Conservation (phyloP, 2,797 vertebrate species). For the Thripadectes ignobilis region DNA sequence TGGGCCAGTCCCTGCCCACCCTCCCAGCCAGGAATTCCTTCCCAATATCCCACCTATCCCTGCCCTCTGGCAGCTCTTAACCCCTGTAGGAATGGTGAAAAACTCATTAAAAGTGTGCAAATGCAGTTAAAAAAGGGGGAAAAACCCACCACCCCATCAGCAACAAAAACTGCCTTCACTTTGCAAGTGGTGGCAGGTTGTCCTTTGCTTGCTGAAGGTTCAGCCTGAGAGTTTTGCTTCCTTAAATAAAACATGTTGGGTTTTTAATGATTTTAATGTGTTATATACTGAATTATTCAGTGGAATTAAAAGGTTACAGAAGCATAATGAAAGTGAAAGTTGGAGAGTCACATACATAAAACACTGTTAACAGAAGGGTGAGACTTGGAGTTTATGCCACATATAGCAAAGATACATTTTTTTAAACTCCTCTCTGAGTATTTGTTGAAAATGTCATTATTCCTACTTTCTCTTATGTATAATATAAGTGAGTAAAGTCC, state of each 20-base stretch:
- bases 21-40: background rate
- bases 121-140: background rate
- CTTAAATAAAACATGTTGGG: background rate
- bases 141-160: accelerated
- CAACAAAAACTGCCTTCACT: background rate
- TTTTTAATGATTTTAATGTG: background rate
- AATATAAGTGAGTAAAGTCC: background rate
- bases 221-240: background rate
- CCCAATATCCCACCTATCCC: background rate
- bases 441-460: background rate
- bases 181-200: background rate
- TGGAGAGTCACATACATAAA: background rate
- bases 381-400: background rate
- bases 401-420: background rate
- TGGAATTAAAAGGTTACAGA: background rate
- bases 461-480: background rate
- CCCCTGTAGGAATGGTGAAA: background rate
- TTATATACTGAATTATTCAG: background rate
- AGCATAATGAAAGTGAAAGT: background rate
- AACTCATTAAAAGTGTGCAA: background rate
- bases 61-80: background rate
- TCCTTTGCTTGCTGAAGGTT: background rate
- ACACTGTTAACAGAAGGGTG: background rate
- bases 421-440: background rate
- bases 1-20: background rate